Evolutionary conservation across 2,888 invertebrate genomes (phyloP).

Genomic region (Caenorhabditis becei): DNA sequence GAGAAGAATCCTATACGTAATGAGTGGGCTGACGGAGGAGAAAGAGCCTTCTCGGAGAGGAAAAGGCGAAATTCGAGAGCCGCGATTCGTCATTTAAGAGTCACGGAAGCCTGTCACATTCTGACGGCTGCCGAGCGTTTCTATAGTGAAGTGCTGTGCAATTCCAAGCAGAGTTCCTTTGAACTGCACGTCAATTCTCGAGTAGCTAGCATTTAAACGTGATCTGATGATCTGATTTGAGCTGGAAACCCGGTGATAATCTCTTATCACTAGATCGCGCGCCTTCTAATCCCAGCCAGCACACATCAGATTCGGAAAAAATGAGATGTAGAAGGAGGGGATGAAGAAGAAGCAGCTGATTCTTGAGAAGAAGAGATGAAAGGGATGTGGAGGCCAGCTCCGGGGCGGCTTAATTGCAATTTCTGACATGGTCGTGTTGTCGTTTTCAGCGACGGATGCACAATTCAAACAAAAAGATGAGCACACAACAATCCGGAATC

Average conservation of each 20-base stretch:
- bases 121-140: slow-evolving; percentile 16
- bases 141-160: slow-evolving; percentile 16
- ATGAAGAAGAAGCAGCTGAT: too few relatives aligned
- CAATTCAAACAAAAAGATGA: slow-evolving; percentile 45
- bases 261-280: not conserved
- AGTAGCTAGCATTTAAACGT: not conserved
- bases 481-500: slow-evolving; percentile 41
- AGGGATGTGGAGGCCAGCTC: too few relatives aligned
- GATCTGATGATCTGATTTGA: not conserved
- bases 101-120: slow-evolving; percentile 30
- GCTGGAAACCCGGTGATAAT: not conserved
- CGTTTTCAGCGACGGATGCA: slow-evolving; percentile 29
- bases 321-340: not conserved
- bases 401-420: slow-evolving; percentile 56
- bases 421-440: slow-evolving; percentile 45
- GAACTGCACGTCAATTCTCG: not conserved
- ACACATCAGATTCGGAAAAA: not conserved
- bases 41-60: not conserved
- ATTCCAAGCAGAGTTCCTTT: not conserved
- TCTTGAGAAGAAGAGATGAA: slow-evolving; percentile 15
- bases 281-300: not conserved
- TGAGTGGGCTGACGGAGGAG: not conserved
- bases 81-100: slow-evolving; percentile 17
- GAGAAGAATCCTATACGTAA: slow-evolving; percentile 1
- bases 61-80: slow-evolving; percentile 19